phyloP scores from a whole-genome alignment of 2,888 invertebrate species.

The Drosophila fulvimacula region DNA sequence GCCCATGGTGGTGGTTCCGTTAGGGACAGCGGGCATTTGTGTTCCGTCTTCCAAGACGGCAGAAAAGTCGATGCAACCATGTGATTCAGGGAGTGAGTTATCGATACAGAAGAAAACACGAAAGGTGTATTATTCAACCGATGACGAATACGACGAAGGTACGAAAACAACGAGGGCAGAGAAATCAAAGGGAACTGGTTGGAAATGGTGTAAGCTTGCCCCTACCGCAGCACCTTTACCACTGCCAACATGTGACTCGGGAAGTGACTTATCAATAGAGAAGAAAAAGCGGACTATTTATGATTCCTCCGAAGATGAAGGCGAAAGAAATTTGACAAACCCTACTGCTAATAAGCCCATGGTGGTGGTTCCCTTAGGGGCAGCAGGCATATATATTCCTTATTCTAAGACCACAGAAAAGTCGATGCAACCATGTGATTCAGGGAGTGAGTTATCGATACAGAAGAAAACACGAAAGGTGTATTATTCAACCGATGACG shows the following conservation, averaged over 20 bases:
- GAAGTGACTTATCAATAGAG: not conserved
- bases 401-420: too few species aligned
- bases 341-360: not conserved
- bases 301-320: not conserved
- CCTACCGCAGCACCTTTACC: not conserved
- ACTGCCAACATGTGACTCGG: not conserved
- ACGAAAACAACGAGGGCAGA: not conserved
- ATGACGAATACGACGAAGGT: not conserved
- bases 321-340: not conserved
- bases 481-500: too few species aligned
- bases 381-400: too few species aligned
- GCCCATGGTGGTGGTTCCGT: too few species aligned
- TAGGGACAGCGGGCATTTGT: too few species aligned
- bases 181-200: not conserved
- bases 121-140: not conserved
- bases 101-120: not conserved
- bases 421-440: too few species aligned
- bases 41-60: too few species aligned
- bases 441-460: too few species aligned
- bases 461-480: too few species aligned
- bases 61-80: not conserved
- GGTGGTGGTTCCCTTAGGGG: too few species aligned
- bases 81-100: not conserved
- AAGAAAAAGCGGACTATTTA: not conserved
- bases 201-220: not conserved